Evolutionary conservation across 2,888 invertebrate genomes (phyloP).

Genomic region (Mimachlamys varia): DNA sequence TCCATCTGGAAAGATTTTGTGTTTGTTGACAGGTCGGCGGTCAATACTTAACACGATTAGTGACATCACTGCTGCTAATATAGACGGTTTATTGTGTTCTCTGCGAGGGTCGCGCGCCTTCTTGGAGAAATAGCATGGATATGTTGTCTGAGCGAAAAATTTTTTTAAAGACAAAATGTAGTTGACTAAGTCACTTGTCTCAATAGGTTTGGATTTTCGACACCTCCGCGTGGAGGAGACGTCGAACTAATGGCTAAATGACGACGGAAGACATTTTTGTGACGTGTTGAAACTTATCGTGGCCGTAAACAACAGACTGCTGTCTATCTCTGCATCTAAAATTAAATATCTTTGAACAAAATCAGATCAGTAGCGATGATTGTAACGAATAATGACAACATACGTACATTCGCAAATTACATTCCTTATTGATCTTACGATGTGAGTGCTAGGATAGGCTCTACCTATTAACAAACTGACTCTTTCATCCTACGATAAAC

Average conservation of each 20-base stretch:
- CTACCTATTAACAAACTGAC: background rate
- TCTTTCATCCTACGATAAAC: background rate
- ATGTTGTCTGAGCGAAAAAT: no score
- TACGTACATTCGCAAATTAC: background rate
- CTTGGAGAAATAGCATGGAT: no score
- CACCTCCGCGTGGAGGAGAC: background rate
- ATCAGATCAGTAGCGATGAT: background rate
- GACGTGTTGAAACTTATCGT: background rate
- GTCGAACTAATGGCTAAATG: background rate
- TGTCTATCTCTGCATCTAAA: background rate
- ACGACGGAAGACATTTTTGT: background rate
- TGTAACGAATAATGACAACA: background rate
- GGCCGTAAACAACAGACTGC: background rate
- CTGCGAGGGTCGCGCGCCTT: background rate
- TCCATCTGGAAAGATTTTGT: background rate
- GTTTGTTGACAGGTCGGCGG: background rate
- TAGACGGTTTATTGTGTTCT: background rate
- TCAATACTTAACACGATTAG: background rate
- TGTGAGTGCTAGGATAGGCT: background rate
- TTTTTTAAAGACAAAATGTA: background rate
- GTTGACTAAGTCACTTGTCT: background rate
- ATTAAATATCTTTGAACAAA: background rate
- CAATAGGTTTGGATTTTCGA: background rate
- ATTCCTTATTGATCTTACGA: background rate
- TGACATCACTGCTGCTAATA: background rate